Conservation (phyloP, 2,888 invertebrate genomes). For the Morpho deidamia region DNA sequence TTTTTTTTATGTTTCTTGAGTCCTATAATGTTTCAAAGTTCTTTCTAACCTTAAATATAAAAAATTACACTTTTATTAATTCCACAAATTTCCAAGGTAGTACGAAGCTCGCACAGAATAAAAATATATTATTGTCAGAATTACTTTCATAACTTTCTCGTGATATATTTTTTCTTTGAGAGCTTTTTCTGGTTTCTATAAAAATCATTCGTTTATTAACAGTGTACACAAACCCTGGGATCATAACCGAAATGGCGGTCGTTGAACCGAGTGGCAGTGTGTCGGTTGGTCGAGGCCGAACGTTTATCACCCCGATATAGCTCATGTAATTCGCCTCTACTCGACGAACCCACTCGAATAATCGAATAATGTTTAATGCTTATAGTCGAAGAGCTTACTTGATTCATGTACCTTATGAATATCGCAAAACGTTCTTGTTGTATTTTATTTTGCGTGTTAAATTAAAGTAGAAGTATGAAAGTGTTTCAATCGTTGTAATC, state of each 20-base stretch:
- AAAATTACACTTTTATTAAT: too few species aligned
- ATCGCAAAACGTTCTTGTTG: too few species aligned
- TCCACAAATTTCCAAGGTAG: too few species aligned
- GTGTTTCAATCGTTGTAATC: too few species aligned
- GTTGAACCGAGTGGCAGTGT: slow-evolving; percentile 59
- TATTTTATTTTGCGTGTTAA: not conserved
- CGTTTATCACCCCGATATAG: slow-evolving; percentile 55
- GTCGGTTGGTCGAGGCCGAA: slow-evolving; percentile 74
- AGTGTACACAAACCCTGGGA: slow-evolving; percentile 19
- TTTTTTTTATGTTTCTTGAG: too few species aligned
- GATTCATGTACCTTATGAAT: not conserved
- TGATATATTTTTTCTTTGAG: not conserved
- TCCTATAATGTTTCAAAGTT: too few species aligned
- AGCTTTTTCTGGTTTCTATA: not conserved
- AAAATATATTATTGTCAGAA: too few species aligned
- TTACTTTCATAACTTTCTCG: too few species aligned
- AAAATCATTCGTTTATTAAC: not conserved
- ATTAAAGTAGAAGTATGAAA: too few species aligned
- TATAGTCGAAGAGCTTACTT: not conserved
- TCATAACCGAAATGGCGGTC: slow-evolving; percentile 67
- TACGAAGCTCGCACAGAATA: too few species aligned
- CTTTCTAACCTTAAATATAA: too few species aligned
- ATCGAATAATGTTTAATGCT: slow-evolving; percentile 4
- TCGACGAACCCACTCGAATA: slow-evolving; percentile 7
- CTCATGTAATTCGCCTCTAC: slow-evolving; percentile 25